Evolutionary conservation across 92 coral and sea anemone genomes (phyloP).

Genomic region (Muricea muricata): DNA sequence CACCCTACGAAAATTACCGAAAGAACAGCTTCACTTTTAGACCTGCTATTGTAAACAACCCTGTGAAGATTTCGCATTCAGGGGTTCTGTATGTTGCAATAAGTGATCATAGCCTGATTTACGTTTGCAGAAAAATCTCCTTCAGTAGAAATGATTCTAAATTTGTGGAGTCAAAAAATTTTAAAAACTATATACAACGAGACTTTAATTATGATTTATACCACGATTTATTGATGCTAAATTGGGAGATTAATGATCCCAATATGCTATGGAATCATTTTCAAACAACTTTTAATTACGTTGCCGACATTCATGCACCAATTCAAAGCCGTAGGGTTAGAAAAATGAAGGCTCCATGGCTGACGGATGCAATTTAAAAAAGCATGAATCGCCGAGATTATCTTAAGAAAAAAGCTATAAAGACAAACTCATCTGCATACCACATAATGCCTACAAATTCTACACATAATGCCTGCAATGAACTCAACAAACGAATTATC

Average conservation of each 20-base stretch:
- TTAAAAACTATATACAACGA: constrained; percentile 33
- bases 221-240: background rate
- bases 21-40: background rate
- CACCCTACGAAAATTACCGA: constrained; percentile 7
- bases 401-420: constrained; percentile 26
- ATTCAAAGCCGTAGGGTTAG: background rate
- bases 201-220: constrained; percentile 31
- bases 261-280: constrained; percentile 15
- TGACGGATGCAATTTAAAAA: constrained; percentile 9
- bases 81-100: background rate
- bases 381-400: background rate
- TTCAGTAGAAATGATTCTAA: background rate
- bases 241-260: constrained; percentile 22
- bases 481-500: no score
- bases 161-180: constrained; percentile 35
- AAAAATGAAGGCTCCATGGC: background rate
- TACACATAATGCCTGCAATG: no score
- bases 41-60: background rate
- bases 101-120: constrained; percentile 36
- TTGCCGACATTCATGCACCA: constrained; percentile 16
- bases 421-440: no score
- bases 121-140: constrained; percentile 28
- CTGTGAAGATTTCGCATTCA: background rate
- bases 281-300: constrained; percentile 4
- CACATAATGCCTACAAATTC: no score